Evolutionary conservation across 2,888 invertebrate genomes (phyloP).

Genomic region (Griposia aprilina): DNA sequence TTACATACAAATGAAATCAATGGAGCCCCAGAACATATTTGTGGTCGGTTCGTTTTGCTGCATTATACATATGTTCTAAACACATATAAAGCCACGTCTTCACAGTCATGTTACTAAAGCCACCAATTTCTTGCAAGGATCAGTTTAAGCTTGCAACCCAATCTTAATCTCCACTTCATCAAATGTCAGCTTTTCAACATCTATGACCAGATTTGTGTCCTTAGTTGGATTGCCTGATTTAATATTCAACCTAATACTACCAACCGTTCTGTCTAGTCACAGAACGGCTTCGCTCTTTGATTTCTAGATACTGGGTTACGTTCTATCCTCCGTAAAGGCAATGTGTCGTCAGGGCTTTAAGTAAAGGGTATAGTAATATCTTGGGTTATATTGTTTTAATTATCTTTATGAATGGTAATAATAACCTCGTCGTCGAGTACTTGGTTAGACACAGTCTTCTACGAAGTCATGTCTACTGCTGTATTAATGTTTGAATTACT

Average conservation of each 20-base stretch:
- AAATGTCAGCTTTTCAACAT: conserved; percentile 13
- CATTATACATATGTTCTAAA: not conserved
- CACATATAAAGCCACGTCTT: too few species aligned
- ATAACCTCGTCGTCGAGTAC: not conserved
- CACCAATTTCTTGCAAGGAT: not conserved
- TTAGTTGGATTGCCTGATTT: conserved; percentile 21
- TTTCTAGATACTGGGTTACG: not conserved
- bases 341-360: not conserved
- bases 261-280: not conserved
- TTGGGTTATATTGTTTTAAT: not conserved
- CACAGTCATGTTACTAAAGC: not conserved
- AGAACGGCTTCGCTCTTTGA: not conserved
- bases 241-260: conserved; percentile 12
- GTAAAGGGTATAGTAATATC: not conserved
- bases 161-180: conserved; percentile 15
- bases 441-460: not conserved
- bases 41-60: not conserved
- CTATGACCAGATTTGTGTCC: not conserved
- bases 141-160: not conserved
- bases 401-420: not conserved
- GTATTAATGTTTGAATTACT: not conserved
- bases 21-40: not conserved
- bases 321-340: too few species aligned
- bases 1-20: not conserved
- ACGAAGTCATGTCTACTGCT: not conserved